Evolutionary conservation across 2,888 invertebrate species (phyloP), one percentile per base, ranked within the genome.

Genomic region (Eueremaeus valkanovi): DNA sequence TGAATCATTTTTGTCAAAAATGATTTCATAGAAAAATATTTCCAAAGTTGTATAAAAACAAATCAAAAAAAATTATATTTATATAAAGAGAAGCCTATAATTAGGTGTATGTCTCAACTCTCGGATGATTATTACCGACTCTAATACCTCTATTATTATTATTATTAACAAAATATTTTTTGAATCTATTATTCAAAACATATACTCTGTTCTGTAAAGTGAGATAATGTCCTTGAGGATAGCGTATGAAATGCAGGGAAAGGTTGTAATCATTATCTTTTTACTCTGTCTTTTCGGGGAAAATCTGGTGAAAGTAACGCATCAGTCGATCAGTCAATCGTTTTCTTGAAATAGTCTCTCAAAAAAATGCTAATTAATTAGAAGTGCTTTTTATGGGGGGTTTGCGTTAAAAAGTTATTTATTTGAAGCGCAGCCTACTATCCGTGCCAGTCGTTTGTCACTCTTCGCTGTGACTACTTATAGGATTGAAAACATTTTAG

Each of bases 301-400:
- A 70, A 70, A 70, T 70, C 70, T 70, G 29, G 70, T 29, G 70
- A 70, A 70, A 70, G 42, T 42, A 70, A 70, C 40, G 70, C 70
- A 70, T 70, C 70, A 29, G 1, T 63, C 63, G 33, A 63, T 29
- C 63, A 33, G 5, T 27, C 36, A 16, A 11, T 27, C 16, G 40
- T 36, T 36, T n/a, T 9, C 63, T 36, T 21, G 36, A 66, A 66
- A 36, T 21, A 21, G 36, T 11, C 33, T 66, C 36, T 66, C 1
- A 1, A 36, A n/a, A 29, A 5, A 31, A 36, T 49, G 18, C 27
- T 58, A 18, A 31, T 27, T 58, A 58, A 58, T 58, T 31, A 29
- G 29, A 31, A 31, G 13, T 8, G 31, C 16, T 29, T 58, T 58
- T 31, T 16, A 9, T 31, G 13, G 29, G 58, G 18, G 16, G 5